Base-by-base conservation (phyloP, 2,888 invertebrate species). In the Scotopteryx bipunctaria region DNA sequence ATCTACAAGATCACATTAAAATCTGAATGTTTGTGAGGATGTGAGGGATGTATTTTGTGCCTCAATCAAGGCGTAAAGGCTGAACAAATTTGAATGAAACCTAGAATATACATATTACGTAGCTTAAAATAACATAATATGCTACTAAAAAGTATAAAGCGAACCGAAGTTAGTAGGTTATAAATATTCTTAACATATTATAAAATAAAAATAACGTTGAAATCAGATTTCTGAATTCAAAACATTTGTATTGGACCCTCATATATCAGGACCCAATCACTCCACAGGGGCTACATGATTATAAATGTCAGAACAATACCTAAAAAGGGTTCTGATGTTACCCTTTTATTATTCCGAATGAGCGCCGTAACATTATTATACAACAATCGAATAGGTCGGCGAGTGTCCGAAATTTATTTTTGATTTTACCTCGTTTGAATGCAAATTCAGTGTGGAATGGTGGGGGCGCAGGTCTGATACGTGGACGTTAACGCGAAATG, bases 351-450 rank as follows among this genome's bases (percentile, higher is more conserved):
- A 54, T 52, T 44, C 51, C 14, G 55, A 51, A 51, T 57, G 50
- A 55, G 55, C 21, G 29, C 46, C 43, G 60, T 60, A 58, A 63
- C 58, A 59, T 42, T 59, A 58, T 63, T 60, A 60, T 50, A 55
- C 51, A 54, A 53, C 51, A 63, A 60, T 63, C 58, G 56, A 56
- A 56, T 62, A 54, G 56, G 55, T 54, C 31, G 49, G 52, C 52
- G 56, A 56, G 52, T 58, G 57, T 43, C 43, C 60, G 25, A 58
- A 57, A 54, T 60, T 62, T 74, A 76, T 73, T 73, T 74, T 71
- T 71, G 70, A 68, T 67, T 70, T 68, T 67, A 67, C 70, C 67
- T 76, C 73, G 73, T 76, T 76, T 74, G 67, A 64, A 81, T 78
- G 72, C 65, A 76, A 81, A 81, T 78, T 68, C 56, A 54, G 51